A percentile compares a stretch with the other conserved stretches of the same genome.
Evolutionary conservation across 1,140 invertebrate species (phyloP).

Genomic region (Drosophila trapezifrons): DNA sequence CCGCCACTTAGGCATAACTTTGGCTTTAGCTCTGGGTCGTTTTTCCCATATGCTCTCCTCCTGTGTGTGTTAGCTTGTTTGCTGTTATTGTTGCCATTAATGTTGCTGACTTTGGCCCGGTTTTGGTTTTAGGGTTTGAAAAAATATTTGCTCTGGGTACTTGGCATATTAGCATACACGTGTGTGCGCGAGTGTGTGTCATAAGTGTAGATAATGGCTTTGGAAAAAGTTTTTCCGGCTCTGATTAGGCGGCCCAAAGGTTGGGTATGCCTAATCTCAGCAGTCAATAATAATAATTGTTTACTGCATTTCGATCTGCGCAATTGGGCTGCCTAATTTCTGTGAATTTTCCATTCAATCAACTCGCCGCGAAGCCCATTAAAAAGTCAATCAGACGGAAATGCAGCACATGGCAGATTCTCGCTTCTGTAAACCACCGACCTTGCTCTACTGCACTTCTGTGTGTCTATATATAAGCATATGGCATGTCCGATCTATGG

Average conservation of each 20-base stretch:
- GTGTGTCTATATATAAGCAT: not conserved
- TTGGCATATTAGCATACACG: slow-evolving; percentile 45
- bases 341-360: slow-evolving; percentile 65
- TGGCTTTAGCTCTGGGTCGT: slow-evolving; percentile 47
- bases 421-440: slow-evolving; percentile 17
- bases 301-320: slow-evolving; percentile 25
- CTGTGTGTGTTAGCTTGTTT: slow-evolving; percentile 10
- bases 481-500: not conserved
- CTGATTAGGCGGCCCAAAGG: slow-evolving; percentile 28
- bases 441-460: slow-evolving; percentile 39
- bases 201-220: slow-evolving; percentile 35
- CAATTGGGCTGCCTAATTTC: slow-evolving; percentile 56
- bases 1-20: slow-evolving; percentile 68
- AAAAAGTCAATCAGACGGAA: slow-evolving; percentile 68
- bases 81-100: slow-evolving; percentile 59
- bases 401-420: slow-evolving; percentile 27
- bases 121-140: slow-evolving; percentile 37
- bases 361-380: slow-evolving; percentile 51
- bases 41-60: slow-evolving; percentile 35
- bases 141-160: slow-evolving; percentile 48
- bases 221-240: slow-evolving; percentile 12
- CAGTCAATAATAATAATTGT: slow-evolving; percentile 18
- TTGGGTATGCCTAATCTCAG: not conserved
- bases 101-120: slow-evolving; percentile 56
- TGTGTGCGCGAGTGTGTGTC: not conserved